These are phyloP conservation scores for Tragopan temminckii DNA, from an alignment of 2,797 vertebrate genomes.

Conservation along the genomic window DNA sequence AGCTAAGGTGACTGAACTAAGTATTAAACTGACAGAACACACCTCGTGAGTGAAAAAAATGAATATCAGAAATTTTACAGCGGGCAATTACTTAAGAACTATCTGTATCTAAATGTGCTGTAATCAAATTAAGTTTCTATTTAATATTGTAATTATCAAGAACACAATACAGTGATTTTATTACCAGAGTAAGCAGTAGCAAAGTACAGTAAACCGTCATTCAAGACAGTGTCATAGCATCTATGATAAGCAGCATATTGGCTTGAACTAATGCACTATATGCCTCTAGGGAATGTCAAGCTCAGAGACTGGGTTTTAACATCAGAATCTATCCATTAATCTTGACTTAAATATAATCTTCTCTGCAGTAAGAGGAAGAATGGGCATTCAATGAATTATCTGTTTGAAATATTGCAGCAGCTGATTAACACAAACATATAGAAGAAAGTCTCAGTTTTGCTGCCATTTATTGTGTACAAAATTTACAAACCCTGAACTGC, in stretches of 20 bases:
- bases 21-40: slow-evolving; percentile 61
- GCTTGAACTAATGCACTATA: slow-evolving; percentile 92
- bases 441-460: slow-evolving; percentile 45
- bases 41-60: slow-evolving; percentile 63
- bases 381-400: slow-evolving; percentile 85
- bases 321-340: slow-evolving; percentile 91
- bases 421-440: slow-evolving; percentile 73
- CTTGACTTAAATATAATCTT: slow-evolving; percentile 92
- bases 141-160: slow-evolving; percentile 94
- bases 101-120: slow-evolving; percentile 91
- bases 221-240: slow-evolving; percentile 85
- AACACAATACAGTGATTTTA: slow-evolving; percentile 94
- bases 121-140: slow-evolving; percentile 95
- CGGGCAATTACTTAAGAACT: slow-evolving; percentile 88
- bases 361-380: slow-evolving; percentile 84
- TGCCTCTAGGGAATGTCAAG: slow-evolving; percentile 84
- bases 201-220: slow-evolving; percentile 85
- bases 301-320: slow-evolving; percentile 84
- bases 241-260: slow-evolving; percentile 86
- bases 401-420: slow-evolving; percentile 80
- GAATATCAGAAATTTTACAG: slow-evolving; percentile 83
- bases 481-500: slow-evolving; percentile 13
- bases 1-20: slow-evolving; percentile 34
- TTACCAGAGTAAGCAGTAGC: slow-evolving; percentile 86
- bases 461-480: not conserved